Conservation (phyloP, 2,113 vertebrate genomes). For the Eulemur macaco region DNA sequence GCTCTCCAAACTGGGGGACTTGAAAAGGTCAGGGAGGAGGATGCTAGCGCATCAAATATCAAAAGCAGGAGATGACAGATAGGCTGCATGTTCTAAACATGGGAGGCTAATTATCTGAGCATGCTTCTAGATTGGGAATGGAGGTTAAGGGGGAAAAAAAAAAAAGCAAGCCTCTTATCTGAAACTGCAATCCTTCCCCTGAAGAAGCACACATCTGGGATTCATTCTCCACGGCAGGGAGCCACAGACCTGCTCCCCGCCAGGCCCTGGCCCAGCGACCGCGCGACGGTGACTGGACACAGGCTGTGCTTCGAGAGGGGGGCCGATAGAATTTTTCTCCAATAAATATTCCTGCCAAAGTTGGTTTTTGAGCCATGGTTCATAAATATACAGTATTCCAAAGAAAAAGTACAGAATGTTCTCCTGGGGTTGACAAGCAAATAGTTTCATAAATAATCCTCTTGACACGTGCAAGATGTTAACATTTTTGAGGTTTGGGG, state of each 20-base stretch:
- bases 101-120: background rate
- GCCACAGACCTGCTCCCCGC: background rate
- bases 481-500: constrained; percentile 78
- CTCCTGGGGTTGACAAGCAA: constrained; percentile 81
- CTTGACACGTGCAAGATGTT: constrained; percentile 79
- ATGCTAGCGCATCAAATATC: background rate
- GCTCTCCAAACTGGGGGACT: background rate
- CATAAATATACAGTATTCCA: constrained; percentile 84
- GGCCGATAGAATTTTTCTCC: constrained; percentile 68
- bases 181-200: constrained; percentile 13
- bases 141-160: background rate
- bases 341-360: constrained; percentile 79
- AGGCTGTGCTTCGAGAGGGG: constrained; percentile 27
- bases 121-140: background rate
- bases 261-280: background rate
- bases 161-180: constrained; percentile 34
- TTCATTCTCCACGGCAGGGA: background rate
- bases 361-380: constrained; percentile 76
- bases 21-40: background rate
- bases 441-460: constrained; percentile 83
- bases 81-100: background rate
- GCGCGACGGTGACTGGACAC: background rate
- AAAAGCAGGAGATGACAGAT: background rate
- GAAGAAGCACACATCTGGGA: constrained; percentile 53
- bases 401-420: constrained; percentile 83